A percentile compares a stretch with the other conserved stretches of the same genome.
These are phyloP conservation scores for Chrysolina oricalcia DNA, from an alignment of 2,888 invertebrate genomes.

Conservation along the genomic window DNA sequence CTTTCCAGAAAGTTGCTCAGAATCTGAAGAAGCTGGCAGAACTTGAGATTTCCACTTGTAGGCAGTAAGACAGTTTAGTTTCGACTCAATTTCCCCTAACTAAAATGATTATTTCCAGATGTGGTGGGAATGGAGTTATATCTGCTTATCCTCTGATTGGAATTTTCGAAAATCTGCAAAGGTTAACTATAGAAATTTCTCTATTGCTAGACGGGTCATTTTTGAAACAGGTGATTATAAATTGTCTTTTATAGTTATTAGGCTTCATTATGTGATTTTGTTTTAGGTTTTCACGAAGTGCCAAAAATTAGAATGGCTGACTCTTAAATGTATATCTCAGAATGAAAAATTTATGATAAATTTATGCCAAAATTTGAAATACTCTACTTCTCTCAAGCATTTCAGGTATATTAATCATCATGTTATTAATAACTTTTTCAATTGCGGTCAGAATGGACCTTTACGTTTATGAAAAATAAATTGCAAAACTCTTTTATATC, in stretches of 20 bases:
- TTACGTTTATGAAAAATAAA: no score
- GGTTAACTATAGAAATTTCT: constrained; percentile 39
- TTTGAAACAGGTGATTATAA: constrained; percentile 36
- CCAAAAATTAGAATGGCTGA: constrained; percentile 33
- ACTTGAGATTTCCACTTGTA: constrained; percentile 40
- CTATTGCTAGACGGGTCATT: constrained; percentile 39
- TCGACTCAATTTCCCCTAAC: background rate
- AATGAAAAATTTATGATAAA: constrained; percentile 42
- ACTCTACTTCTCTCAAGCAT: constrained; percentile 36
- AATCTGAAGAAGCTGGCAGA: constrained; percentile 40
- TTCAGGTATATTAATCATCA: constrained; percentile 34
- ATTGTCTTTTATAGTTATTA: background rate
- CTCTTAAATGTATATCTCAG: constrained; percentile 27
- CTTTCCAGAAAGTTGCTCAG: constrained; percentile 37
- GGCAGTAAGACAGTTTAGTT: constrained; percentile 19
- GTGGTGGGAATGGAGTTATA: constrained; percentile 30
- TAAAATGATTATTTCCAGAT: constrained; percentile 30
- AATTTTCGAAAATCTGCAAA: constrained; percentile 37
- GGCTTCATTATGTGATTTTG: background rate
- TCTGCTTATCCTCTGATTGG: constrained; percentile 36
- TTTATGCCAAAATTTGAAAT: constrained; percentile 36
- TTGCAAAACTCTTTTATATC: no score
- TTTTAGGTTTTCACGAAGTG: constrained; percentile 45
- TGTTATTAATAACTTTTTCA: no score
- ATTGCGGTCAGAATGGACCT: no score